A percentile compares a stretch with the other conserved stretches of the same genome.
Conservation (phyloP, 2,888 invertebrate genomes). For the Parascotia fuliginaria region DNA sequence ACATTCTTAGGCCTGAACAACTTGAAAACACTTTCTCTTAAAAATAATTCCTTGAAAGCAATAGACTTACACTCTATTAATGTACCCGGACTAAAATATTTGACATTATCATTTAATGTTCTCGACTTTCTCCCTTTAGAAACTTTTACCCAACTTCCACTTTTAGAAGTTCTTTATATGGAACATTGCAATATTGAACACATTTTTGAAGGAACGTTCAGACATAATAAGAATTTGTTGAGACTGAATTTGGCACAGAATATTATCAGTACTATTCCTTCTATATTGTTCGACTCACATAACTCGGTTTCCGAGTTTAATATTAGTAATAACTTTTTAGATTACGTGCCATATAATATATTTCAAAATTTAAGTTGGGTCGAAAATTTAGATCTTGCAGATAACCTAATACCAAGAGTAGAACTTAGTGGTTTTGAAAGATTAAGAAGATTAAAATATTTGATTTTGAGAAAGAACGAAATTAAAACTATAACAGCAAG, state of each 20-base stretch:
- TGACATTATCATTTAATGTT: slow-evolving; percentile 92
- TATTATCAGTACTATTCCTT: slow-evolving; percentile 87
- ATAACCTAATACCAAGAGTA: slow-evolving; percentile 89
- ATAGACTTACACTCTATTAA: slow-evolving; percentile 89
- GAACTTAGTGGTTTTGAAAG: slow-evolving; percentile 87
- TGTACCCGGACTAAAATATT: slow-evolving; percentile 90
- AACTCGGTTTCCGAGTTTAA: slow-evolving; percentile 91
- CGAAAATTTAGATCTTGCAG: slow-evolving; percentile 89
- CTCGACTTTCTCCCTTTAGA: slow-evolving; percentile 89
- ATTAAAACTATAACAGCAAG: slow-evolving; percentile 66
- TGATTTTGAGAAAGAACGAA: slow-evolving; percentile 76
- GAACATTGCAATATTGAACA: slow-evolving; percentile 89
- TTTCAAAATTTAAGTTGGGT: slow-evolving; percentile 90
- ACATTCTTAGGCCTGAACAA: slow-evolving; percentile 91
- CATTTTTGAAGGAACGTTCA: slow-evolving; percentile 90
- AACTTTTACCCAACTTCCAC: slow-evolving; percentile 91
- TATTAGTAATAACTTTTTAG: slow-evolving; percentile 90
- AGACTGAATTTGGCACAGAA: slow-evolving; percentile 91
- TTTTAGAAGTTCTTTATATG: slow-evolving; percentile 90
- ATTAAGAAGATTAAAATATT: slow-evolving; percentile 68
- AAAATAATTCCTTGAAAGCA: slow-evolving; percentile 89
- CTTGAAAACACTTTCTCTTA: slow-evolving; percentile 91
- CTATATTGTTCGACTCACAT: slow-evolving; percentile 88
- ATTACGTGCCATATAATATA: slow-evolving; percentile 91
- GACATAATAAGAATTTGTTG: slow-evolving; percentile 90